Conservation (phyloP, 1,140 invertebrate genomes). For the Andricus grossulariae region DNA sequence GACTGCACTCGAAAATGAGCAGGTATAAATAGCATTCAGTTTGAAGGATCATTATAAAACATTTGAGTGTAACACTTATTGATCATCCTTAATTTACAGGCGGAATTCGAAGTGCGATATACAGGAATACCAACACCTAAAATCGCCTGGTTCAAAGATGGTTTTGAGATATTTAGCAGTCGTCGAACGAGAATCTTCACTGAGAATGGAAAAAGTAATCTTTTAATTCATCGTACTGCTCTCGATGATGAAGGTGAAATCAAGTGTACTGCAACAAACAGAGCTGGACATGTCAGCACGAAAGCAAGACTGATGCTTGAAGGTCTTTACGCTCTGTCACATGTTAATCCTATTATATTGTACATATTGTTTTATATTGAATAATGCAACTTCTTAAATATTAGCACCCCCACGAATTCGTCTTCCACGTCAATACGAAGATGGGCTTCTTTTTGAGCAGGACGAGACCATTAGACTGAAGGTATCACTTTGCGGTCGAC, state of each 20-base stretch:
- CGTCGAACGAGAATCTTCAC: slow-evolving; percentile 85
- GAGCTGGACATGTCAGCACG: slow-evolving; percentile 85
- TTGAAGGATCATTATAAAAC: neutral
- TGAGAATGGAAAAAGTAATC: slow-evolving; percentile 85
- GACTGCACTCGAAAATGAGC: slow-evolving; percentile 85
- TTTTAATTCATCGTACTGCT: slow-evolving; percentile 88
- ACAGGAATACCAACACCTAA: slow-evolving; percentile 89
- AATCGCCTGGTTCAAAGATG: slow-evolving; percentile 95
- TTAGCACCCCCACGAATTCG: slow-evolving; percentile 86
- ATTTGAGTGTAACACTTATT: neutral
- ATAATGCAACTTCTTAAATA: slow-evolving; percentile 7
- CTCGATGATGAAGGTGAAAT: slow-evolving; percentile 90
- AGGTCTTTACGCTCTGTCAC: slow-evolving; percentile 67
- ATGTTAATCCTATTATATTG: no score
- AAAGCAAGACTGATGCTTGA: slow-evolving; percentile 85
- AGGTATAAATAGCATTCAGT: slow-evolving; percentile 67
- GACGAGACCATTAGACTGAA: slow-evolving; percentile 91
- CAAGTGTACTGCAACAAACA: slow-evolving; percentile 91
- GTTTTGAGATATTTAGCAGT: slow-evolving; percentile 89
- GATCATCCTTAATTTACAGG: slow-evolving; percentile 64
- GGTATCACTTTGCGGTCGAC: slow-evolving; percentile 92
- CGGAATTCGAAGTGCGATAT: slow-evolving; percentile 89
- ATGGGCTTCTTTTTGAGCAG: slow-evolving; percentile 91
- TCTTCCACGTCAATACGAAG: slow-evolving; percentile 88
- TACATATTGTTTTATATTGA: neutral